Evolutionary conservation across 2,113 vertebrate species (phyloP), one percentile per base, ranked within the genome.

Genomic region (Gambusia holbrooki): DNA sequence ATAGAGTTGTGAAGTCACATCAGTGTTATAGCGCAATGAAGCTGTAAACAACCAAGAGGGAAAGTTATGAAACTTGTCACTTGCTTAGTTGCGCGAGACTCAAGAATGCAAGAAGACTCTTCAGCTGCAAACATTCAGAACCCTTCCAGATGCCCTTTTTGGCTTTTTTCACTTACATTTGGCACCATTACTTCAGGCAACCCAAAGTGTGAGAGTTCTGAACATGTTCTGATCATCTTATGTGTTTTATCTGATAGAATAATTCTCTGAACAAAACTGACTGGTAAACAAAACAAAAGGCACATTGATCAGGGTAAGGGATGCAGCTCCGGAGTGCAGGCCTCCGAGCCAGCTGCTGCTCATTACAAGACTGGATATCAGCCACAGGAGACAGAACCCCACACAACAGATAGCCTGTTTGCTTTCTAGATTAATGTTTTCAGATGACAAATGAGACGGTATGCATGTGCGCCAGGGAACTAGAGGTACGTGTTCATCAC

Each of bases 311-410:
- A 80, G 88, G 66, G 74, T 66, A 76, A 89, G 89, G 83, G 90
- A 89, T 87, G 88, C 87, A 65, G 84, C 89, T 89, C 84, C 87
- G 45, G 79, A 87, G 89, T 73, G 81, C 88, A 77, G 87, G 86
- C 87, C 88, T 87, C 84, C 37, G 77, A 87, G 84, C 80, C 91
- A 93, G 93, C 90, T 93, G 93, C 90, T 92, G 90, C 87, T 92
- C 84, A 74, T 93, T 92, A 91, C 82, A 69, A 75, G 77, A 67
- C 90, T 92, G 93, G 93, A 90, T 33, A 73, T 71, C 75, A 30
- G 86, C 87, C 92, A 91, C 83, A 0, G 42, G 82, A 90, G 90
- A 89, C 85, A 79, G 45, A 70, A 73, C 65, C 69, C 45, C 10
- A 25, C 11, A 54, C 61, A 92, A 90, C 90, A 93, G 86, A 84